Conservation (phyloP, 2,888 invertebrate genomes). For the Microchrysa polita region DNA sequence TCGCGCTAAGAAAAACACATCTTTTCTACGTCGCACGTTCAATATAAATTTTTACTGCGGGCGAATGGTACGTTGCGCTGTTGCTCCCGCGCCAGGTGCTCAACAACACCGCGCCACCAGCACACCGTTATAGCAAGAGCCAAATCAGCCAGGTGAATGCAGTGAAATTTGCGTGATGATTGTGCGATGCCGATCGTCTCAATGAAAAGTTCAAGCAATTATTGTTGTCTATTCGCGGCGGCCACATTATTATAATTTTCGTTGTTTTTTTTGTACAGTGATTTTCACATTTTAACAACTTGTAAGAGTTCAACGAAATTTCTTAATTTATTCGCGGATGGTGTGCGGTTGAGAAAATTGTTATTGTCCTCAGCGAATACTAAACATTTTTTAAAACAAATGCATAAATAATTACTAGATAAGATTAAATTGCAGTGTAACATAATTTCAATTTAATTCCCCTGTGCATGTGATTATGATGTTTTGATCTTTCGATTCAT, state of each 20-base stretch:
- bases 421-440: background rate
- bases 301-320: constrained; percentile 16
- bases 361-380: background rate
- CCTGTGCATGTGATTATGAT: constrained; percentile 1
- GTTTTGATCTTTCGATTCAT: constrained; percentile 2
- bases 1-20: background rate
- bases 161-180: constrained; percentile 39
- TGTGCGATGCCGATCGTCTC: constrained; percentile 18
- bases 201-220: constrained; percentile 35
- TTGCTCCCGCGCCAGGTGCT: constrained; percentile 37
- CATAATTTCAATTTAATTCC: constrained; percentile 9
- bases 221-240: background rate
- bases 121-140: too few relatives aligned
- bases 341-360: background rate
- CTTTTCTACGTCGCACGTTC: too few relatives aligned
- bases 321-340: constrained; percentile 8
- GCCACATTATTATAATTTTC: background rate
- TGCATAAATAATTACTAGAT: background rate
- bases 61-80: background rate
- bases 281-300: constrained; percentile 3
- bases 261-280: background rate
- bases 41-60: background rate
- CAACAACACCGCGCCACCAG: too few relatives aligned
- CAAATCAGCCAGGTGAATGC: constrained; percentile 29
- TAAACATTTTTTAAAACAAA: background rate